Conservation (phyloP, 2,113 vertebrate species). For the Terrapene triunguis region DNA sequence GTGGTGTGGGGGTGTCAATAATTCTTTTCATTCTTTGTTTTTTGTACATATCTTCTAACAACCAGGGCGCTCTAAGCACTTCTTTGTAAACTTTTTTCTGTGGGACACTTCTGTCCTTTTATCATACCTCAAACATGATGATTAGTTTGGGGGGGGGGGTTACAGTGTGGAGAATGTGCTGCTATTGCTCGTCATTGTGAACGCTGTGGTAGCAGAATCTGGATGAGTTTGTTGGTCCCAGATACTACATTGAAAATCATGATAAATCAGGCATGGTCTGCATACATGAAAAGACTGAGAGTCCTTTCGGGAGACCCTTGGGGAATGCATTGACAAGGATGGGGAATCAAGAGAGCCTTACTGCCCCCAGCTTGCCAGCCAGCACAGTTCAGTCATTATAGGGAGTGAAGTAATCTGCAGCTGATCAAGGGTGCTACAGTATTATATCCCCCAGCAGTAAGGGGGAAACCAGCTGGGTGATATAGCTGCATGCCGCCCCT, state of each 20-base stretch:
- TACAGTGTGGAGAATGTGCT: not conserved
- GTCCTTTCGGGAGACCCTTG: not conserved
- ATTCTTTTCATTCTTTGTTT: not conserved
- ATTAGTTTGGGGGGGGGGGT: not conserved
- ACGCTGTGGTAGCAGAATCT: not conserved
- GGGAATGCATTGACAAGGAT: not conserved
- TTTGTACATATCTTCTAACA: not conserved
- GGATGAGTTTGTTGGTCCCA: not conserved
- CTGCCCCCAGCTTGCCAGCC: not conserved
- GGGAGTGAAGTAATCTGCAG: not conserved
- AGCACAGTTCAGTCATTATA: not conserved
- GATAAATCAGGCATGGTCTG: not conserved
- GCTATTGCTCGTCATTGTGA: not conserved
- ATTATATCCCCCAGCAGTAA: not conserved
- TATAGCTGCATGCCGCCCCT: not conserved
- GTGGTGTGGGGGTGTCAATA: not conserved
- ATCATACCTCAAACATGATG: not conserved
- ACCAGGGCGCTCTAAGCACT: not conserved
- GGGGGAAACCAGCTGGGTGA: not conserved
- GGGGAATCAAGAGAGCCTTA: not conserved
- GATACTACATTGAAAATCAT: not conserved
- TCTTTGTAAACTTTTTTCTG: not conserved
- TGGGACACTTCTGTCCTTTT: not conserved
- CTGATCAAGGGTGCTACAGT: not conserved
- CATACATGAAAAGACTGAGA: not conserved